These are phyloP conservation scores for Erebia palarica DNA, from an alignment of 2,888 invertebrate species.

Conservation along the genomic window DNA sequence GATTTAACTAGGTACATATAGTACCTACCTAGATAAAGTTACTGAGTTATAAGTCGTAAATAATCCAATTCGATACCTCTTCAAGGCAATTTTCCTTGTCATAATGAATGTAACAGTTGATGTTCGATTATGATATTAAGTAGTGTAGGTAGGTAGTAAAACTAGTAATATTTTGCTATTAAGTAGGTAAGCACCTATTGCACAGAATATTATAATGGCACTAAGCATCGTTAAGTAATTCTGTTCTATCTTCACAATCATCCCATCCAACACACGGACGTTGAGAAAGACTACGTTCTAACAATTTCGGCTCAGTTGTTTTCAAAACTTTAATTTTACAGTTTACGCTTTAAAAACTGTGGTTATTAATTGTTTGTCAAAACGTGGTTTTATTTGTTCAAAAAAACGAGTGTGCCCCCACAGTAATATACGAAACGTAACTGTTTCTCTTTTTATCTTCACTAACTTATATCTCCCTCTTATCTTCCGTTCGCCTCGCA, in stretches of 20 bases:
- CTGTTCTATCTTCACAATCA: no score
- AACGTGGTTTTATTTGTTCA: not conserved
- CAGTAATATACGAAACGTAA: no score
- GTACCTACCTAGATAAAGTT: not conserved
- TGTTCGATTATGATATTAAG: not conserved
- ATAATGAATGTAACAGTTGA: not conserved
- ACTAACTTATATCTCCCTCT: no score
- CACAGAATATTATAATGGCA: not conserved
- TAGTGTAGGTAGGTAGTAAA: not conserved
- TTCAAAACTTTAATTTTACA: not conserved
- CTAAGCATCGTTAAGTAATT: no score
- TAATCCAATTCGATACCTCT: not conserved
- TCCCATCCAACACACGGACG: no score
- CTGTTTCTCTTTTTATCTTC: no score
- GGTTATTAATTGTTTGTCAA: not conserved
- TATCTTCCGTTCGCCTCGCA: no score
- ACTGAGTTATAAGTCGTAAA: not conserved
- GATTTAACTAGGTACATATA: constrained; percentile 12
- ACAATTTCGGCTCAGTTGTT: no score
- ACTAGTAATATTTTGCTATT: not conserved
- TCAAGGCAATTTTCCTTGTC: not conserved
- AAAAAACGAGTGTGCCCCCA: no score
- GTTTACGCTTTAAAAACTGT: not conserved
- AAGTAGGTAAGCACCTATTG: not conserved
- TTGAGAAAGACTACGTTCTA: no score